These are phyloP conservation scores for Castor canadensis DNA, from an alignment of 2,113 vertebrate genomes.

Conservation along the genomic window DNA sequence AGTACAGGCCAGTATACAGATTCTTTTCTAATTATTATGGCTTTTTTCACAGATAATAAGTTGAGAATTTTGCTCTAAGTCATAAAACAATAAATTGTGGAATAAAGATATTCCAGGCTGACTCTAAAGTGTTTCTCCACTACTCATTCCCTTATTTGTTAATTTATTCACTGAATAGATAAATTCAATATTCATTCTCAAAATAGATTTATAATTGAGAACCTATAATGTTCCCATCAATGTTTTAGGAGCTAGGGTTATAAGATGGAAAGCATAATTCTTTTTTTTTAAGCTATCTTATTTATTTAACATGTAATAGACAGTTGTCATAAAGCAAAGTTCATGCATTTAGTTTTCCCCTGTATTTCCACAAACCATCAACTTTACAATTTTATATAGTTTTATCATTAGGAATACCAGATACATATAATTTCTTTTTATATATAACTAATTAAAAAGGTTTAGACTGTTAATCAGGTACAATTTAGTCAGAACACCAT, in stretches of 20 bases:
- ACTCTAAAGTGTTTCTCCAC: neutral
- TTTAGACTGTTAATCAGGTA: neutral
- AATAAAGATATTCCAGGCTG: neutral
- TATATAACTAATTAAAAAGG: neutral
- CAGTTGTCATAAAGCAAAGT: conserved; percentile 14
- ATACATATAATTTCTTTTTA: neutral
- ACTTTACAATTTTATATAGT: neutral
- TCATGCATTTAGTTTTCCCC: conserved; percentile 41
- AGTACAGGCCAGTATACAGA: neutral
- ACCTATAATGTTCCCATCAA: neutral
- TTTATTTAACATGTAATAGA: conserved; percentile 38
- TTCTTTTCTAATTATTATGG: neutral
- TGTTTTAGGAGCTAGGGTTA: neutral
- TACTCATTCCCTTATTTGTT: neutral
- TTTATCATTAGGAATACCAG: conserved; percentile 7
- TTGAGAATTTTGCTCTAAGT: neutral
- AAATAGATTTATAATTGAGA: neutral
- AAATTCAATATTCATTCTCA: neutral
- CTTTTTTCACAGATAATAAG: neutral
- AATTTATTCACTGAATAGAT: neutral
- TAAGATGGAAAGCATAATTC: no score
- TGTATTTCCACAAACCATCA: conserved; percentile 9
- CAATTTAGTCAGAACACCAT: conserved; percentile 7
- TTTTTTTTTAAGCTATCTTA: conserved; percentile 11
- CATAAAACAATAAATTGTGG: neutral